Conservation (phyloP, 2,113 vertebrate genomes). For the Antidorcas marsupialis region DNA sequence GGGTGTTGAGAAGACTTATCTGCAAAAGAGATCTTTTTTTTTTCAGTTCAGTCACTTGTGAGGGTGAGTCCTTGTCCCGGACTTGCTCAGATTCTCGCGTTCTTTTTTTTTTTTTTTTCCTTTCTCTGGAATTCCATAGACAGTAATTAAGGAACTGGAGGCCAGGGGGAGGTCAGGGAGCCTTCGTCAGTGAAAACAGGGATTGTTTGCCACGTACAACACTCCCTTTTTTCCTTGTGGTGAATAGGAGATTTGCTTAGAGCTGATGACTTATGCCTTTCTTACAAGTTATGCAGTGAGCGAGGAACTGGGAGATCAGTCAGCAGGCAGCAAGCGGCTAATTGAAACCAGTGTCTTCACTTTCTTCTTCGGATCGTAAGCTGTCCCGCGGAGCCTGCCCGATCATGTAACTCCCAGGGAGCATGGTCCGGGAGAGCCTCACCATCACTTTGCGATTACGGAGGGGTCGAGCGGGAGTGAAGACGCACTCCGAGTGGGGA, state of each 20-base stretch:
- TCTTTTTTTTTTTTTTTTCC: conserved; percentile 69
- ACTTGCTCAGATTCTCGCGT: conserved; percentile 78
- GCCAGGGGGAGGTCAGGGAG: conserved; percentile 92
- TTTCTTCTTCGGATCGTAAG: conserved; percentile 68
- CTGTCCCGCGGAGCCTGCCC: conserved; percentile 68
- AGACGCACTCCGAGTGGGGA: conserved; percentile 41
- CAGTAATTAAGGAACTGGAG: conserved; percentile 92
- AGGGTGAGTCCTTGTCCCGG: conserved; percentile 74
- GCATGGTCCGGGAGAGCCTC: conserved; percentile 72
- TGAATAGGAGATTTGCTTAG: conserved; percentile 88
- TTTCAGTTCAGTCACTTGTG: conserved; percentile 71
- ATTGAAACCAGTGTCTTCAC: conserved; percentile 81
- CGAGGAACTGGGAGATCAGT: conserved; percentile 75
- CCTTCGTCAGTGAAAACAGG: conserved; percentile 88
- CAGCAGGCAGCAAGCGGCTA: conserved; percentile 81
- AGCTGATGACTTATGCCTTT: conserved; percentile 87
- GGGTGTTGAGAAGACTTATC: conserved; percentile 17
- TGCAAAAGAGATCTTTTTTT: conserved; percentile 49
- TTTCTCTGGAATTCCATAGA: conserved; percentile 91
- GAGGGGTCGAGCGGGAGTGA: conserved; percentile 68
- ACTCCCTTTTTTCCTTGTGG: conserved; percentile 92
- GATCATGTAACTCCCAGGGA: conserved; percentile 79
- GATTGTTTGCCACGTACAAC: conserved; percentile 95
- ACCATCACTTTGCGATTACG: conserved; percentile 70
- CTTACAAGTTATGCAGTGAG: conserved; percentile 83